Evolutionary conservation across 1,140 invertebrate genomes (phyloP).

Genomic region (Ooceraea biroi): DNA sequence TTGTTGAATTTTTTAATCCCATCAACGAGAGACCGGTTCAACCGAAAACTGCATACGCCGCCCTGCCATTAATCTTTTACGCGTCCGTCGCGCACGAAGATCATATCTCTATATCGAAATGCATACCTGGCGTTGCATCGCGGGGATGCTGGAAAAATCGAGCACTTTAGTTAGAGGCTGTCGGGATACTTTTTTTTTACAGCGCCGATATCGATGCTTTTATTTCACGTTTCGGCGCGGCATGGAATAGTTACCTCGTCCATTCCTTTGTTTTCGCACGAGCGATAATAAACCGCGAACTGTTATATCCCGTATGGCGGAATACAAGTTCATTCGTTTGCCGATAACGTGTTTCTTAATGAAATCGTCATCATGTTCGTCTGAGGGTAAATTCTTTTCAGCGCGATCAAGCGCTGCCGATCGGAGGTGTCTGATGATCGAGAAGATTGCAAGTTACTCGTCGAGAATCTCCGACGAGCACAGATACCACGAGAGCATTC

Average conservation of each 20-base stretch:
- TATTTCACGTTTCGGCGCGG: slow-evolving; percentile 31
- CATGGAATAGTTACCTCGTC: background rate
- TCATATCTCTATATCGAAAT: slow-evolving; percentile 64
- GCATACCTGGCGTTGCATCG: slow-evolving; percentile 42
- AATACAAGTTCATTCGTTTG: background rate
- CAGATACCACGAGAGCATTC: slow-evolving; percentile 20
- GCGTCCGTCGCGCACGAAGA: slow-evolving; percentile 56
- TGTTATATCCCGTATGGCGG: slow-evolving; percentile 14
- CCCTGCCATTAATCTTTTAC: slow-evolving; percentile 69
- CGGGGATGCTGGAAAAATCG: slow-evolving; percentile 42
- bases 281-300: slow-evolving; percentile 15
- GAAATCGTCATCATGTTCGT: background rate
- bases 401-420: slow-evolving; percentile 40
- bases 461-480: slow-evolving; percentile 54
- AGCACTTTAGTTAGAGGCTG: slow-evolving; percentile 28
- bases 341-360: slow-evolving; percentile 26
- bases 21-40: slow-evolving; percentile 44
- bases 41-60: slow-evolving; percentile 44
- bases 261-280: background rate
- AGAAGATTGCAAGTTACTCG: slow-evolving; percentile 55
- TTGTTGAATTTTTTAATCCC: slow-evolving; percentile 73
- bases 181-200: slow-evolving; percentile 40
- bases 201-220: slow-evolving; percentile 49
- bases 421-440: slow-evolving; percentile 46
- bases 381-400: slow-evolving; percentile 24